Percentiles rank a stretch among this genome's conserved stretches.
These are phyloP conservation scores for Aurelia aurita complex sp. Pacific DNA, from an alignment of 30 jellyfish, hydroid and myxozoan genomes.

Conservation along the genomic window DNA sequence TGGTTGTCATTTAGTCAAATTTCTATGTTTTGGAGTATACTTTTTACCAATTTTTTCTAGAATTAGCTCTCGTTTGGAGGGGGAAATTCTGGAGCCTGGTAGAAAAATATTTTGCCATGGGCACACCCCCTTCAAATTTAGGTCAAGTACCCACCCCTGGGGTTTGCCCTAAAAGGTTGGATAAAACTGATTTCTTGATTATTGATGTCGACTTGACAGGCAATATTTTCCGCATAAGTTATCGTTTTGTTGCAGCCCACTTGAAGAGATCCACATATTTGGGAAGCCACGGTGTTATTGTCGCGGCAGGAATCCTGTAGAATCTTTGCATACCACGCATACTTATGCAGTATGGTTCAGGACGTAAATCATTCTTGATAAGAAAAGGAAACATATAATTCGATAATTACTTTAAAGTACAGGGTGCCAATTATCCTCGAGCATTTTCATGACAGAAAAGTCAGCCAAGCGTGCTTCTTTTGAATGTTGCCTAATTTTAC, in stretches of 20 bases:
- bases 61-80: too few relatives aligned
- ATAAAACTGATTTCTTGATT: too few relatives aligned
- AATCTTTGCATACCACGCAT: constrained; percentile 45
- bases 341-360: constrained; percentile 42
- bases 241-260: constrained; percentile 1
- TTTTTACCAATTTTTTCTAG: too few relatives aligned
- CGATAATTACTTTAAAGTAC: constrained; percentile 51
- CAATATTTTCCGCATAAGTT: too few relatives aligned
- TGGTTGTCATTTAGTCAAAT: too few relatives aligned
- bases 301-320: constrained; percentile 58
- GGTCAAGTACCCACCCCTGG: too few relatives aligned
- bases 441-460: constrained; percentile 11
- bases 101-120: too few relatives aligned
- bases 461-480: constrained; percentile 31
- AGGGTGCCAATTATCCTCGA: constrained; percentile 63
- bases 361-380: constrained; percentile 32
- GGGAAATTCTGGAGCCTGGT: too few relatives aligned
- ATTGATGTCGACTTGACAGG: too few relatives aligned
- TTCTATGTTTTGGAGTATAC: too few relatives aligned
- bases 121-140: too few relatives aligned
- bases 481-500: constrained; percentile 17
- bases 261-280: constrained; percentile 13
- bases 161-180: too few relatives aligned
- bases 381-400: constrained; percentile 34
- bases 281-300: constrained; percentile 38